Evolutionary conservation across 2,888 invertebrate genomes (phyloP).

Genomic region (Rhorus exstirpatorius): DNA sequence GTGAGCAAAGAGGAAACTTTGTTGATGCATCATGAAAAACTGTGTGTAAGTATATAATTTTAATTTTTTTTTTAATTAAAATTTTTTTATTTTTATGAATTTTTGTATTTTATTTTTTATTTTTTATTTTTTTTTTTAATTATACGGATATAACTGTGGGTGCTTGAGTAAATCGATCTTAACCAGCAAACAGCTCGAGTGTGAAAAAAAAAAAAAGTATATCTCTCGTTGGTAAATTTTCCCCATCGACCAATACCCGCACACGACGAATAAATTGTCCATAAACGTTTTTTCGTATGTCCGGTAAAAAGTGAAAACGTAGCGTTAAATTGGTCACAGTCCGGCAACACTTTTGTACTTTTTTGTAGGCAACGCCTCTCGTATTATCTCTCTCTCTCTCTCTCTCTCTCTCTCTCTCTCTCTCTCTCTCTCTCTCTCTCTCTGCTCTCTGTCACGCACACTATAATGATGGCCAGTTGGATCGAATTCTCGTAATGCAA

Average conservation of each 20-base stretch:
- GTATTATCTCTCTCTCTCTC: constrained; percentile 1
- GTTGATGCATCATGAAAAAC: no score
- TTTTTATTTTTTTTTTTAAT: not conserved
- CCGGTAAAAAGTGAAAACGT: constrained; percentile 79
- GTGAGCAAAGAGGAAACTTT: no score
- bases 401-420: no score
- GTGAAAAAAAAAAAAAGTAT: constrained; percentile 40
- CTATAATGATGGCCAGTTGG: not conserved
- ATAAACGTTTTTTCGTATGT: constrained; percentile 29
- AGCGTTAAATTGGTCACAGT: constrained; percentile 79
- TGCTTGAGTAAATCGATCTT: constrained; percentile 63
- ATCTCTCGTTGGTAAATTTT: no score
- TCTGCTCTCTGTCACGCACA: not conserved
- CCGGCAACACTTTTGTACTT: constrained; percentile 36
- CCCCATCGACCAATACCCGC: constrained; percentile 12
- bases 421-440: no score
- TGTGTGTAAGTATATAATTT: no score
- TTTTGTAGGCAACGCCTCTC: constrained; percentile 2
- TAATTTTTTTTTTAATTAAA: no score
- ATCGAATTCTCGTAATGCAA: constrained; percentile 38
- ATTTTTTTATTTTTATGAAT: no score
- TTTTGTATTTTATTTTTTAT: no score
- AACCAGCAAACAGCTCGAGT: constrained; percentile 52
- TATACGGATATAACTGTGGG: not conserved
- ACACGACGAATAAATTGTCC: constrained; percentile 33